phyloP scores from a whole-genome alignment of 2,113 vertebrate species.

The Gasterosteus aculeatus region DNA sequence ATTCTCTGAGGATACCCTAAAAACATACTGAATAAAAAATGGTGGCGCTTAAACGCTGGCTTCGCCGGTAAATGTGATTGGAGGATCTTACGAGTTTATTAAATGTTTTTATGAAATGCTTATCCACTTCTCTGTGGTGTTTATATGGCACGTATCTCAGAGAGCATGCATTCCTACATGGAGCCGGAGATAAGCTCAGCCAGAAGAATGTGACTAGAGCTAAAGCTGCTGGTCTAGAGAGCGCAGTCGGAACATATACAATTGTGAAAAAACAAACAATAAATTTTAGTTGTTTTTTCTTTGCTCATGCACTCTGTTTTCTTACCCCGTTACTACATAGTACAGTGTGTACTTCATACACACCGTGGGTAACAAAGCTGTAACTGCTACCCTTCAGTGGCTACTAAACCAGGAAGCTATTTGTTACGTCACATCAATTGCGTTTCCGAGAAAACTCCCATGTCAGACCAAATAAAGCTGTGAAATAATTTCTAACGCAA shows the following conservation, averaged over 20 bases:
- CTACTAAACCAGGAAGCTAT: constrained; percentile 11
- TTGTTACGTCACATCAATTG: not conserved
- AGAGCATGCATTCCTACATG: constrained; percentile 30
- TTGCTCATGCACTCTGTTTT: not conserved
- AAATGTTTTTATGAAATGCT: not conserved
- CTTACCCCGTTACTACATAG: constrained; percentile 14
- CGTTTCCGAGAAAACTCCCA: constrained; percentile 36
- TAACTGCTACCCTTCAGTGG: not conserved
- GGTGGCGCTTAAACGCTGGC: not conserved
- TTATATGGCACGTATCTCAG: constrained; percentile 5
- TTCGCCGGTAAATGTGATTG: not conserved
- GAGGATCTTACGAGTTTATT: not conserved
- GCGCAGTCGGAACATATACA: not conserved
- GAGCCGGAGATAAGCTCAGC: constrained; percentile 4
- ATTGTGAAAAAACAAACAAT: not conserved
- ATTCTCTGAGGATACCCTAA: constrained; percentile 10
- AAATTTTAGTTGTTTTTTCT: not conserved
- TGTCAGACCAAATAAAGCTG: constrained; percentile 27
- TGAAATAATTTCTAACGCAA: constrained; percentile 35
- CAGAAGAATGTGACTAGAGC: not conserved
- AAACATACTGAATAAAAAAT: constrained; percentile 25
- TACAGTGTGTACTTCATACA: constrained; percentile 6
- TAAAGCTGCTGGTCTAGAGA: not conserved
- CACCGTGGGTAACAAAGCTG: not conserved
- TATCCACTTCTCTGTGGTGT: not conserved